These are phyloP conservation scores for Micromussa lordhowensis DNA, from an alignment of 92 coral and sea anemone species.

Conservation along the genomic window DNA sequence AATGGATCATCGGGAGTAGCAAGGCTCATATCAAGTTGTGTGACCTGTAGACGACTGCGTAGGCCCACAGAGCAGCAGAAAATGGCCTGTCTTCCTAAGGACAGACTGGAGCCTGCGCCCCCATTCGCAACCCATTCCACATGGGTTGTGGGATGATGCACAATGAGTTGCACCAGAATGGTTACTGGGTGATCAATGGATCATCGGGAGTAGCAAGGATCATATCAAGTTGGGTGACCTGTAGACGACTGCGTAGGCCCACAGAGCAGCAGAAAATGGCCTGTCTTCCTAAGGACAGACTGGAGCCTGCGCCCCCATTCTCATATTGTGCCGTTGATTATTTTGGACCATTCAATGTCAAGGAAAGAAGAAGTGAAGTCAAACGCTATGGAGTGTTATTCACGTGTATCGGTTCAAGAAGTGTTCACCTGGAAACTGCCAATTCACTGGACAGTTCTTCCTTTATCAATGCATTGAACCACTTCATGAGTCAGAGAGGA, in stretches of 20 bases:
- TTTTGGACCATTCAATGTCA: constrained; percentile 40
- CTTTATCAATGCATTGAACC: constrained; percentile 7
- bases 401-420: no score
- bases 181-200: constrained; percentile 27
- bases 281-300: constrained; percentile 28
- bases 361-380: constrained; percentile 29
- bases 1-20: constrained; percentile 12
- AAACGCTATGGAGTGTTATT: no score
- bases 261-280: constrained; percentile 37
- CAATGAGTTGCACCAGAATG: constrained; percentile 15
- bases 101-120: constrained; percentile 40
- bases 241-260: constrained; percentile 6
- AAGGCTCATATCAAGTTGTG: constrained; percentile 31
- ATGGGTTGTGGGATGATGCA: constrained; percentile 20
- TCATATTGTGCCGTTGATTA: constrained; percentile 44
- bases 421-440: no score
- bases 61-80: constrained; percentile 24
- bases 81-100: constrained; percentile 31
- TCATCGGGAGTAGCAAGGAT: constrained; percentile 13
- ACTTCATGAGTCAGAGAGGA: constrained; percentile 20
- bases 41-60: constrained; percentile 20
- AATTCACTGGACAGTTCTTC: constrained; percentile 36
- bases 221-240: constrained; percentile 36
- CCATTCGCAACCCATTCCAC: constrained; percentile 38
- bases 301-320: constrained; percentile 45